Evolutionary conservation across 1,140 invertebrate genomes (phyloP), one percentile per base, ranked within the genome.

Genomic region (Caerostris extrusa): DNA sequence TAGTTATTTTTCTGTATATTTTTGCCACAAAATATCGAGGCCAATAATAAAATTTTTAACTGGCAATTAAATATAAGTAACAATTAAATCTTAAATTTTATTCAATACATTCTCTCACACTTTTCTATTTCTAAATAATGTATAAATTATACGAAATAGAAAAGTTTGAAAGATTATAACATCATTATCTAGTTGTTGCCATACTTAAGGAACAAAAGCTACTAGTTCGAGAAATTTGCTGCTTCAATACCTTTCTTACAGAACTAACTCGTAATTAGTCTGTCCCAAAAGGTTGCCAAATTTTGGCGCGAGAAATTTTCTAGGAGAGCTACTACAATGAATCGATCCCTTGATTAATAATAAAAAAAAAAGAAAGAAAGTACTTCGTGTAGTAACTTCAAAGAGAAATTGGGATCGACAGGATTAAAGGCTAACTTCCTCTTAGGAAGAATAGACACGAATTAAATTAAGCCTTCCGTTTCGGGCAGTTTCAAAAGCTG

Each of bases 391-490:
- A 34, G 34, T 34, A 77, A 77, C 71, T 77, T 77, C 19, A 50
- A 50, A 12, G 8, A 77, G 71, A 77, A 77, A 77, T 77, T 53
- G 50, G 34, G 71, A 50, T 77, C 8, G 71, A 77, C 71, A 50
- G 8, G 71, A 77, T 77, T 77, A 77, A 77, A 53, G 71, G 34
- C 34, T 4, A 50, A 34, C 12, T 69, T 17, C 69, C 19, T 34
- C 8, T 34, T 34, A 8, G 34, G 50, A 34, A 17, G 19, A 77
- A 53, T 7, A 34, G 34, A 77, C 71, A 53, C 34, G 50, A 77
- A 77, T 77, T 77, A 77, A 77, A 77, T 77, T 77, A 77, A 77
- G 50, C 34, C 71, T 64, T 64, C 34, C 61, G 12, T 64, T 5
- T 17, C 7, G 14, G 12, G 10, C 14, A 53, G 8, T 5, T 77